These are phyloP conservation scores for Pedetes capensis DNA, from an alignment of 2,113 vertebrate genomes.

Conservation along the genomic window DNA sequence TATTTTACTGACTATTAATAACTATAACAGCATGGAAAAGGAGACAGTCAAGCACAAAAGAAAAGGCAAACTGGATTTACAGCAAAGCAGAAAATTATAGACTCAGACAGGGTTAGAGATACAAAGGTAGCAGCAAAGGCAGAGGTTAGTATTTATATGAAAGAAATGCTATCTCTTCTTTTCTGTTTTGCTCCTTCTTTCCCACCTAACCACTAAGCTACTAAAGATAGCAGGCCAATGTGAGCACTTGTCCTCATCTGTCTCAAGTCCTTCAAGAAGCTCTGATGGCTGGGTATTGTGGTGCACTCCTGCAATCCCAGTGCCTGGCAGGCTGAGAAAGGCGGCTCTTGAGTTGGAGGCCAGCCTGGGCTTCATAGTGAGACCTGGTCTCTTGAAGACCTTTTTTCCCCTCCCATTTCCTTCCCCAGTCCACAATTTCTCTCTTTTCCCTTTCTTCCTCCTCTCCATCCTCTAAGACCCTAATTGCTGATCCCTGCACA, in stretches of 20 bases:
- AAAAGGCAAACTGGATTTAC: neutral
- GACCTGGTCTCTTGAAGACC: no score
- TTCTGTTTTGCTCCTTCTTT: neutral
- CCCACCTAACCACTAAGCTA: neutral
- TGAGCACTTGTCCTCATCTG: neutral
- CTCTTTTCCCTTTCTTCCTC: no score
- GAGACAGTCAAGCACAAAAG: neutral
- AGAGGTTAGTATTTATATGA: neutral
- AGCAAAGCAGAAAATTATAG: neutral
- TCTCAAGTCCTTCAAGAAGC: neutral
- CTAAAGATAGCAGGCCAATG: neutral
- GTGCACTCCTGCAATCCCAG: no score
- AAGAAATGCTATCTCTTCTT: neutral
- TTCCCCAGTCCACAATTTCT: no score
- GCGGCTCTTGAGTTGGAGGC: no score
- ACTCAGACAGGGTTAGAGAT: neutral
- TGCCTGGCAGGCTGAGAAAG: no score
- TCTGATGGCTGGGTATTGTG: no score
- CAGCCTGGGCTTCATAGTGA: neutral
- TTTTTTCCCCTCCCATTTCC: no score
- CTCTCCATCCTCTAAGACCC: no score
- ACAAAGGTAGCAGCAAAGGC: neutral
- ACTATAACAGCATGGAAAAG: neutral
- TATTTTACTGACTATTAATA: neutral
- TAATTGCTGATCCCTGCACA: neutral